Percentiles rank a stretch among this genome's conserved stretches.
phyloP scores from a whole-genome alignment of 2,888 invertebrate genomes.

The Dicranocentrus wangi region DNA sequence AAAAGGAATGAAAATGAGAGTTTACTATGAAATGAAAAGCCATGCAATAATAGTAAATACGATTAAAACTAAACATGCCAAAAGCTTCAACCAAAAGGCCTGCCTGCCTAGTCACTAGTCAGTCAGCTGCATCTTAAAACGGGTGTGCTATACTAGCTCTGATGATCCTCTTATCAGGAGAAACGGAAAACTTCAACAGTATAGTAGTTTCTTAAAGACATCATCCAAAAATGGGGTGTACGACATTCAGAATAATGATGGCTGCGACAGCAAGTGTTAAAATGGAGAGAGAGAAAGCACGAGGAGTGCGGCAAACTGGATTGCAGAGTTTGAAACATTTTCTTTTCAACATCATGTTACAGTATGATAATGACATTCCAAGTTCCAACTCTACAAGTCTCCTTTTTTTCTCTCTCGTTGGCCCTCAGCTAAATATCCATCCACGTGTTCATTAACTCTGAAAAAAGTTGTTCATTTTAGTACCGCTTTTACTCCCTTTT shows the following conservation, averaged over 20 bases:
- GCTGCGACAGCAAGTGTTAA: conserved; percentile 38
- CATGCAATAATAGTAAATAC: conserved; percentile 26
- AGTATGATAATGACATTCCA: too few species aligned
- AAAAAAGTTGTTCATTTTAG: conserved; percentile 37
- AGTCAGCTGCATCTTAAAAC: too few species aligned
- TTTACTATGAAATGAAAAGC: conserved; percentile 6
- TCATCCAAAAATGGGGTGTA: conserved; percentile 44
- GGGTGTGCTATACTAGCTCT: too few species aligned
- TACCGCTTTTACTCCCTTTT: conserved; percentile 16
- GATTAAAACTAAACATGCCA: conserved; percentile 19
- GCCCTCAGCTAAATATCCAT: conserved; percentile 14
- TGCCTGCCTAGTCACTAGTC: too few species aligned
- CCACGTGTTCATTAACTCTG: conserved; percentile 55
- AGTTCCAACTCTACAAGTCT: background rate
- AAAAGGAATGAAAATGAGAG: conserved; percentile 35
- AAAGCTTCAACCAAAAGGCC: background rate
- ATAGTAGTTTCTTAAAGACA: conserved; percentile 23
- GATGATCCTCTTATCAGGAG: too few species aligned
- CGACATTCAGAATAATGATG: conserved; percentile 55
- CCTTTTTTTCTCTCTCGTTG: background rate
- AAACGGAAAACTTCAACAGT: conserved; percentile 29
- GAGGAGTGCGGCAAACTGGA: background rate
- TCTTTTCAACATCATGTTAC: background rate
- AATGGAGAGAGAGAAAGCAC: background rate
- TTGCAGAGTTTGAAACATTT: conserved; percentile 19